Percentiles rank a stretch among this genome's conserved stretches.
phyloP scores from a whole-genome alignment of 2,113 vertebrate genomes.

The Riparia riparia region DNA sequence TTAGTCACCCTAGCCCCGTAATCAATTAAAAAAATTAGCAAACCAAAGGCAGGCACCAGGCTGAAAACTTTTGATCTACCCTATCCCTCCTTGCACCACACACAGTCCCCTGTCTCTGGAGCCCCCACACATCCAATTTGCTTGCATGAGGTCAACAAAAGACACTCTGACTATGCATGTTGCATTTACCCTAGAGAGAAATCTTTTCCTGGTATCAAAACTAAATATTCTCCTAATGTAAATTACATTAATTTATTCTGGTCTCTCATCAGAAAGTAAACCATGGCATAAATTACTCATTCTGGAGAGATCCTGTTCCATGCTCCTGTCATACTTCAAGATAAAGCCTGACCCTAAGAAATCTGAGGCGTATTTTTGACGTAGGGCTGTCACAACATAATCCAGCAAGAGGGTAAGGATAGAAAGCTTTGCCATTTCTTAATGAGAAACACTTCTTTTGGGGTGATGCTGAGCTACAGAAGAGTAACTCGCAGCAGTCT shows the following conservation, averaged over 20 bases:
- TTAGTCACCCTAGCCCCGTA: not conserved
- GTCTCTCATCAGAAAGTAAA: not conserved
- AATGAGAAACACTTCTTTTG: not conserved
- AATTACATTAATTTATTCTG: not conserved
- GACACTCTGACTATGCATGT: not conserved
- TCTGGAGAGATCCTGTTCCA: not conserved
- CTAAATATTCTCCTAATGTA: not conserved
- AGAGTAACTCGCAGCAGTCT: not conserved
- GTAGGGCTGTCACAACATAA: not conserved
- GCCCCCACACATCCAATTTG: not conserved
- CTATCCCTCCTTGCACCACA: not conserved
- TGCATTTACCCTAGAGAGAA: not conserved
- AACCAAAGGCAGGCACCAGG: not conserved
- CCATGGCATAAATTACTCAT: not conserved
- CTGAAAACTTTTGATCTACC: not conserved
- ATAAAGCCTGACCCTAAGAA: not conserved
- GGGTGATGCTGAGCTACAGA: not conserved
- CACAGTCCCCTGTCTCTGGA: accelerated
- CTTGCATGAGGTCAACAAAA: not conserved
- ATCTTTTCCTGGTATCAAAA: not conserved
- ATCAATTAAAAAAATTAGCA: not conserved
- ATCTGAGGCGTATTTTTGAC: not conserved
- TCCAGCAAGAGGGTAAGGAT: not conserved
- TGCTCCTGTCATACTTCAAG: not conserved
- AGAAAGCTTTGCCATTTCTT: not conserved